These are phyloP conservation scores for Drosophila bifasciata DNA, from an alignment of 1,140 invertebrate species.

Conservation along the genomic window DNA sequence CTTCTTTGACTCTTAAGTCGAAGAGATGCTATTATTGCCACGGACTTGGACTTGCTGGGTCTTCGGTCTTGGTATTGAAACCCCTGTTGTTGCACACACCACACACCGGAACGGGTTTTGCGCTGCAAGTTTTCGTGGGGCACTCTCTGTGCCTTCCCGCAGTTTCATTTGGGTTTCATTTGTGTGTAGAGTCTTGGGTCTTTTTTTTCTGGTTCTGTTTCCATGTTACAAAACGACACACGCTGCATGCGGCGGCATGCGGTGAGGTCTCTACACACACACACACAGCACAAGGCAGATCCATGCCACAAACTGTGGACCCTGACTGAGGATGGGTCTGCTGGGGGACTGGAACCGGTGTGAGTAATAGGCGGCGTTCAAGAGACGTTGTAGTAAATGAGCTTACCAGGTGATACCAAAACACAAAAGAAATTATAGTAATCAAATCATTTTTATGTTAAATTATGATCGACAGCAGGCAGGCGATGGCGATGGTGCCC, in stretches of 20 bases:
- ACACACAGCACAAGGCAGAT: slow-evolving; percentile 24
- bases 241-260: slow-evolving; percentile 80
- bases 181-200: slow-evolving; percentile 48
- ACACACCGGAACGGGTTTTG: slow-evolving; percentile 46
- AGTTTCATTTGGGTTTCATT: slow-evolving; percentile 51
- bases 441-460: slow-evolving; percentile 83
- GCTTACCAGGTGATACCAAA: slow-evolving; percentile 83
- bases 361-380: slow-evolving; percentile 80
- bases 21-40: slow-evolving; percentile 61
- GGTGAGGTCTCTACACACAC: slow-evolving; percentile 72
- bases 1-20: slow-evolving; percentile 46
- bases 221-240: slow-evolving; percentile 75
- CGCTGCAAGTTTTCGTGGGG: slow-evolving; percentile 41
- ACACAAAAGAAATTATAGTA: slow-evolving; percentile 83
- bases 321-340: slow-evolving; percentile 1
- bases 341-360: slow-evolving; percentile 50
- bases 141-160: slow-evolving; percentile 66
- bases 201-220: slow-evolving; percentile 26
- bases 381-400: slow-evolving; percentile 78
- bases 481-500: slow-evolving; percentile 43
- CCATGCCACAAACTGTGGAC: slow-evolving; percentile 8
- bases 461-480: slow-evolving; percentile 82
- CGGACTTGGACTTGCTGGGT: slow-evolving; percentile 7
- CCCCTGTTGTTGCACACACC: slow-evolving; percentile 28
- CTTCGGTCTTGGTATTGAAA: slow-evolving; percentile 12